Base-by-base conservation (phyloP, 2,113 vertebrate genomes). In the Xerus inauris region DNA sequence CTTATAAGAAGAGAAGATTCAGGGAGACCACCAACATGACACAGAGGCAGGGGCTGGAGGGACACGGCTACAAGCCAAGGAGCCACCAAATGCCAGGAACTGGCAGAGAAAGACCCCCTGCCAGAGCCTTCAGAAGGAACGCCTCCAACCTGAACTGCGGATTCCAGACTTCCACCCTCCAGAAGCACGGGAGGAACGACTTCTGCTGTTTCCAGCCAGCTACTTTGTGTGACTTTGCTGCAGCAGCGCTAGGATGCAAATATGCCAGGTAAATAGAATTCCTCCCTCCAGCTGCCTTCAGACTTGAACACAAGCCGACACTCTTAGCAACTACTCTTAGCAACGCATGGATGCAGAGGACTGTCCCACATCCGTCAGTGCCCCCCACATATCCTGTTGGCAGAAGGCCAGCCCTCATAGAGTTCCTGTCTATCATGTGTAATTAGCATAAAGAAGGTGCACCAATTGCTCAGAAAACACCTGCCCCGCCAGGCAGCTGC, bases 271-370 rank as follows among this genome's bases (percentile, higher is more conserved):
- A 67, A 80, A 30, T 14, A 49, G 5, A 20, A 19, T 35, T 32
- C 42, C 42, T 64, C 30, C 12, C 65, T n/a, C 59, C 69, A n/a
- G 35, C 62, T 14, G 12, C 32, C n/a, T 24, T 40, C 0, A 22
- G 40, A 26, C 72, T 49, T 40, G 57, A 24, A 26, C 57, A 59
- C 24, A 26, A 65, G 76, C 80, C 49, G n/a, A 17, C 30, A 1
- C 12, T 28, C 59, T 35, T 47, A 40, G n/a, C n/a, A n/a, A n/a
- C n/a, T n/a, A n/a, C n/a, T n/a, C n/a, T n/a, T n/a, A n/a, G n/a
- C n/a, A n/a, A n/a, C n/a, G n/a, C n/a, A 0, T 1, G 30, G 32
- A 35, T 0, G 8, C 26, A n/a, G 1, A n/a, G 6, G 9, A 9
- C 67, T 2, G 17, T 12, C 30, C 8, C 69, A n/a, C 38, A 40